Conservation (phyloP, 1,140 invertebrate species). For the Drosophila tsacasi region DNA sequence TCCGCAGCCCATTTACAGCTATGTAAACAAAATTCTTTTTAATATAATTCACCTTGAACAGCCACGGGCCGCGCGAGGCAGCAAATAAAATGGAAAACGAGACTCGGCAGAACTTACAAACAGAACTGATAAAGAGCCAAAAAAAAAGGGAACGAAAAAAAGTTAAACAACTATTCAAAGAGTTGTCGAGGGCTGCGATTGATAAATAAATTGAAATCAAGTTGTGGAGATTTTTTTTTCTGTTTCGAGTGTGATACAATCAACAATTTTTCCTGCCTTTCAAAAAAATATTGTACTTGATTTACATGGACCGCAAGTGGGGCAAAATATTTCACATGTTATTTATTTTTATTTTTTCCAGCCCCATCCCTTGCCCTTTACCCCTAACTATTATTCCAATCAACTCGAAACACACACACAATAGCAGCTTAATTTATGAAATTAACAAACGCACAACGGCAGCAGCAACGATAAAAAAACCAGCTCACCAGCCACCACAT, state of each 20-base stretch:
- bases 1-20: slow-evolving; percentile 53
- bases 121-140: slow-evolving; percentile 29
- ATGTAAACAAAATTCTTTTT: slow-evolving; percentile 51
- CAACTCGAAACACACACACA: slow-evolving; percentile 36
- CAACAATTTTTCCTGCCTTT: slow-evolving; percentile 15
- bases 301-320: slow-evolving; percentile 47
- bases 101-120: slow-evolving; percentile 53
- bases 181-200: slow-evolving; percentile 44
- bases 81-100: slow-evolving; percentile 20
- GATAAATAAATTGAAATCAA: slow-evolving; percentile 72
- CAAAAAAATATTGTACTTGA: slow-evolving; percentile 17
- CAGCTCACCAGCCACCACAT: slow-evolving; percentile 59
- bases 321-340: slow-evolving; percentile 36
- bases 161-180: slow-evolving; percentile 35
- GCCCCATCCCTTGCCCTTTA: slow-evolving; percentile 26
- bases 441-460: slow-evolving; percentile 67
- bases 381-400: slow-evolving; percentile 31
- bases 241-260: slow-evolving; percentile 45
- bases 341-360: slow-evolving; percentile 18
- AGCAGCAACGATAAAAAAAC: slow-evolving; percentile 32
- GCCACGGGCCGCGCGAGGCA: neutral
- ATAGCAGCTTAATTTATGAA: slow-evolving; percentile 75
- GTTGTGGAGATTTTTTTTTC: slow-evolving; percentile 45
- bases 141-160: slow-evolving; percentile 10
- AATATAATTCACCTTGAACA: slow-evolving; percentile 74